Percentiles rank a stretch among this genome's conserved stretches.
phyloP scores from a whole-genome alignment of 2,888 invertebrate genomes.

The Troglohyphantes excavatus region DNA sequence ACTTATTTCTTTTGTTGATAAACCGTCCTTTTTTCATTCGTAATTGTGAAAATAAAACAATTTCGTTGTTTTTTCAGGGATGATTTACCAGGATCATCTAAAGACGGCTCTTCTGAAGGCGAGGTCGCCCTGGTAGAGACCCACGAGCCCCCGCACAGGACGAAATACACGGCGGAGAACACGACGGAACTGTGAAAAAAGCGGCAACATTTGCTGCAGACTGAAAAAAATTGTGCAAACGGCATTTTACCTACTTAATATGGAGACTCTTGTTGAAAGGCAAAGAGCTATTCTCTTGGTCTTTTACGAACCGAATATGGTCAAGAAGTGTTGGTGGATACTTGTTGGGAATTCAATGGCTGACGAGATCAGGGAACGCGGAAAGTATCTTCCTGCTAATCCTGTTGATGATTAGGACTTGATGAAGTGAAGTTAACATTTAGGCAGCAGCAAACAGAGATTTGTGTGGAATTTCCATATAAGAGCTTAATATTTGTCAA shows the following conservation, averaged over 20 bases:
- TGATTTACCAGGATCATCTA: constrained; percentile 35
- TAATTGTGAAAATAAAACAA: no score
- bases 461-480: no score
- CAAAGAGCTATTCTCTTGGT: not conserved
- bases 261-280: not conserved
- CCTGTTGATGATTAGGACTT: no score
- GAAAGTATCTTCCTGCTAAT: no score
- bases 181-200: constrained; percentile 65
- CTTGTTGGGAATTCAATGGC: no score
- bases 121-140: constrained; percentile 74
- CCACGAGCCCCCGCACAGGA: constrained; percentile 62
- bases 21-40: no score
- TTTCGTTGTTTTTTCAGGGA: constrained; percentile 38
- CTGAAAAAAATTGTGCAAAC: not conserved
- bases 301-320: not conserved
- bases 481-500: no score
- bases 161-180: constrained; percentile 68
- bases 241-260: constrained; percentile 42
- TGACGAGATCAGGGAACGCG: no score
- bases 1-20: no score
- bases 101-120: constrained; percentile 40
- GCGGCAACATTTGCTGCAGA: not conserved
- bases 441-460: no score
- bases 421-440: no score
- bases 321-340: not conserved